Conservation (phyloP, 2,113 vertebrate genomes). For the Neomonachus schauinslandi region DNA sequence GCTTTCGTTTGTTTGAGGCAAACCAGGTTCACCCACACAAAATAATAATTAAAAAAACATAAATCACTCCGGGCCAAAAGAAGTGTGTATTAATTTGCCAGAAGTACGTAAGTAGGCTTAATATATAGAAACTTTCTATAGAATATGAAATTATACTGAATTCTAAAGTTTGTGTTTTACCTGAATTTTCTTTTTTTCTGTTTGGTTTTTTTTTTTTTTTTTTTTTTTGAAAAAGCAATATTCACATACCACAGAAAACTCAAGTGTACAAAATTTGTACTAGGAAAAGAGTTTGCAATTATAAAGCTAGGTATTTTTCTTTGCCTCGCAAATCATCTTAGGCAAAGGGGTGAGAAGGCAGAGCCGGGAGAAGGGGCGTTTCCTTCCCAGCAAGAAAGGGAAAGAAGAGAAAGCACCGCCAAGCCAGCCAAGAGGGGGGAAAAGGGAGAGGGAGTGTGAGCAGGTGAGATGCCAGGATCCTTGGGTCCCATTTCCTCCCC, state of each 20-base stretch:
- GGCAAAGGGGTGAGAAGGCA: background rate
- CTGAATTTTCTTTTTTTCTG: background rate
- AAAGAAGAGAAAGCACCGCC: background rate
- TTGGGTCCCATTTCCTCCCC: background rate
- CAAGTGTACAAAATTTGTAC: background rate
- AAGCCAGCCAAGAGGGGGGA: background rate
- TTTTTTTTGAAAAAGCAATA: background rate
- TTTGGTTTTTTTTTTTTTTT: background rate
- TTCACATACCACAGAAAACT: background rate
- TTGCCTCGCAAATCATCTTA: background rate
- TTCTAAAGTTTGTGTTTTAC: background rate
- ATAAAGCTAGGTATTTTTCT: background rate
- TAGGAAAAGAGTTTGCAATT: background rate
- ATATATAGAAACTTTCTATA: background rate
- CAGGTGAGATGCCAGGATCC: background rate
- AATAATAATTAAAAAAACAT: background rate
- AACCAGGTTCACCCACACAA: background rate
- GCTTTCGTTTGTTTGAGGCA: background rate
- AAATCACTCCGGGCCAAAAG: background rate
- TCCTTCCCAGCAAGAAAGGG: background rate
- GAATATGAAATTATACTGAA: background rate
- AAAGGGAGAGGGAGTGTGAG: background rate
- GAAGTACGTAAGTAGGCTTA: background rate
- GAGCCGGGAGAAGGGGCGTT: background rate
- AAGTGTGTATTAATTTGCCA: background rate